Evolutionary conservation across 2,888 invertebrate genomes (phyloP), one percentile per base, ranked within the genome.

Genomic region (Byasa hedistus): DNA sequence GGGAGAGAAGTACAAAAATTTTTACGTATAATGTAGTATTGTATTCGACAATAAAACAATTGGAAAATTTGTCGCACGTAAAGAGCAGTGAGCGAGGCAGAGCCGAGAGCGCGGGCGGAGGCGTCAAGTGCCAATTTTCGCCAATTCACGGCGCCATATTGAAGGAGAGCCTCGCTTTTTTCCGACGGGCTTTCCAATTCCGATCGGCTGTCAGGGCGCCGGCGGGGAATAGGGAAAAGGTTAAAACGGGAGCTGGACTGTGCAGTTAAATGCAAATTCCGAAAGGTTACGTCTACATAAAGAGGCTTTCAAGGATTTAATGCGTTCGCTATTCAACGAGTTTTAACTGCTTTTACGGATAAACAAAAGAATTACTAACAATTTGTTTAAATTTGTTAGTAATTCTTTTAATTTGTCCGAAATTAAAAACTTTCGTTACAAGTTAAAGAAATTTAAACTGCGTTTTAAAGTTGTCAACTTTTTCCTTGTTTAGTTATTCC

Each of bases 81-180:
- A 23, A 19, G 8, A 51, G 12, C 32, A 32, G 48, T 19, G 48
- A 17, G 48, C 48, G 48, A 10, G 27, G 56, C 57, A 39, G 57
- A n/a, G 36, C 10, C 27, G 57, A 51, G 36, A n/a, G 32, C 32
- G 32, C 32, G 32, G 32, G 39, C 55, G 69, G 65, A 60, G 67
- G 68, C 57, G 62, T 68, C 64, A 70, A 72, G 76, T 77, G 78
- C 79, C 80, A 81, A 80, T 82, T 80, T 75, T 73, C 75, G 72
- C 78, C 77, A 76, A 77, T 79, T 73, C 76, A 71, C 71, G 70
- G 69, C 69, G 70, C 76, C 74, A 72, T 80, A 79, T 78, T 76
- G 77, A 73, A 76, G 70, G 74, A 70, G 72, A 69, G 71, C 69
- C 59, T 70, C 69, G 69, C 66, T 69, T 73, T 73, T 76, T 75